These are phyloP conservation scores for Coremacera marginata DNA, from an alignment of 2,888 invertebrate genomes.

Conservation along the genomic window DNA sequence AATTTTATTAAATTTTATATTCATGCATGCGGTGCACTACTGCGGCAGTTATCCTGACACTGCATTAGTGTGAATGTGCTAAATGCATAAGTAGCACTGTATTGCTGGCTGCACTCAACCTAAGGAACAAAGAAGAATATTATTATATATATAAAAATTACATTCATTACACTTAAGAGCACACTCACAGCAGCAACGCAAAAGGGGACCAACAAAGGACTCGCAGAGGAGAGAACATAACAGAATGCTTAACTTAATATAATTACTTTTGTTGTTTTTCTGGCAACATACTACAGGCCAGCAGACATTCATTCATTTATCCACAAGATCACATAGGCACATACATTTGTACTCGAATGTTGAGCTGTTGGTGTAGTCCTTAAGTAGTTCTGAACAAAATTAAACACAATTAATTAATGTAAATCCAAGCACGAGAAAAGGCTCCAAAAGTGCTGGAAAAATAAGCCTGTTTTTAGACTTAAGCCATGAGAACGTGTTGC, in stretches of 20 bases:
- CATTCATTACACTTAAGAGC: background rate
- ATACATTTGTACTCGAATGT: background rate
- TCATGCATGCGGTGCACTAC: slow-evolving; percentile 5
- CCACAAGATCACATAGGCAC: too few relatives aligned
- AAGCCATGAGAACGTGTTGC: too few relatives aligned
- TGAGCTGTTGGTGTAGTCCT: background rate
- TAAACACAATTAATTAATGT: slow-evolving; percentile 14
- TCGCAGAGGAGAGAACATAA: too few relatives aligned
- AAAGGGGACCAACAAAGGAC: background rate
- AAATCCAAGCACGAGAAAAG: background rate
- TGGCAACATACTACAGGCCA: too few relatives aligned
- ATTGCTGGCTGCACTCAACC: background rate
- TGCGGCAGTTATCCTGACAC: background rate
- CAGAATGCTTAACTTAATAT: too few relatives aligned
- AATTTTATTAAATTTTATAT: slow-evolving; percentile 1
- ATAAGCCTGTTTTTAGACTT: background rate
- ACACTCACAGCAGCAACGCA: background rate
- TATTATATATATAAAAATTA: background rate
- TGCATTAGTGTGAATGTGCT: background rate
- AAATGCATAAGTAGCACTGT: background rate
- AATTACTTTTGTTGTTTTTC: too few relatives aligned
- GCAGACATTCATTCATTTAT: too few relatives aligned
- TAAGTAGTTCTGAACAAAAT: background rate
- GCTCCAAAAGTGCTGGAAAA: background rate
- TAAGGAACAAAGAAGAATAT: background rate